phyloP scores from a whole-genome alignment of 2,113 vertebrate genomes.

The Coptodon rendalli region DNA sequence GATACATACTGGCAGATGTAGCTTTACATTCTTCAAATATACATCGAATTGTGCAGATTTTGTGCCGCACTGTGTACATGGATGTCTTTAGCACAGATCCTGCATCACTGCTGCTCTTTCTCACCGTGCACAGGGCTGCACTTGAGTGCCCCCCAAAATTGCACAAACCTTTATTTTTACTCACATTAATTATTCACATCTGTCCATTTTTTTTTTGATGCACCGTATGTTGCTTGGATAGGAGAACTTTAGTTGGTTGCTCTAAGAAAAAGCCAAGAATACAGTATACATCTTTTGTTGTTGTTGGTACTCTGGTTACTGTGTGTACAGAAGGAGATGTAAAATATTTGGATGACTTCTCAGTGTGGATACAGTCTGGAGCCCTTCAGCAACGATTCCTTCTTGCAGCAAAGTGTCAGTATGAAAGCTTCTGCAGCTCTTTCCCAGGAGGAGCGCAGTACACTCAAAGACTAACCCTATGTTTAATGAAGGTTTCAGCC shows the following conservation, averaged over 20 bases:
- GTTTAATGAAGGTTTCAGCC: background rate
- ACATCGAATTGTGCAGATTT: constrained; percentile 53
- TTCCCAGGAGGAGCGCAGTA: background rate
- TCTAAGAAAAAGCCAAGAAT: constrained; percentile 16
- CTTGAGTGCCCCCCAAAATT: constrained; percentile 39
- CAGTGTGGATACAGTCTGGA: background rate
- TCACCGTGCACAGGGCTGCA: constrained; percentile 2
- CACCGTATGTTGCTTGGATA: background rate
- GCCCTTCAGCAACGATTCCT: background rate
- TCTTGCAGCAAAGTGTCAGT: background rate
- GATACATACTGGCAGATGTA: constrained; percentile 41
- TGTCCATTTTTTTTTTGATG: background rate
- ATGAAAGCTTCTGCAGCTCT: background rate
- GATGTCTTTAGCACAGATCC: constrained; percentile 16
- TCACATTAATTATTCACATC: constrained; percentile 23
- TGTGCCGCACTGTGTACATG: constrained; percentile 44
- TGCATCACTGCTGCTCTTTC: constrained; percentile 4
- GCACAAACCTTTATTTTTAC: constrained; percentile 15
- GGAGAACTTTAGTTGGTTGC: background rate
- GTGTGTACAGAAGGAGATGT: constrained; percentile 14
- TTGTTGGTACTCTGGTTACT: background rate
- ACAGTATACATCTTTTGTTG: background rate
- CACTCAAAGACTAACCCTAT: background rate
- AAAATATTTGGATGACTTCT: background rate
- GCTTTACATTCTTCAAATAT: constrained; percentile 47